phyloP scores from a whole-genome alignment of 2,888 invertebrate species.

The Choreutis nemorana region DNA sequence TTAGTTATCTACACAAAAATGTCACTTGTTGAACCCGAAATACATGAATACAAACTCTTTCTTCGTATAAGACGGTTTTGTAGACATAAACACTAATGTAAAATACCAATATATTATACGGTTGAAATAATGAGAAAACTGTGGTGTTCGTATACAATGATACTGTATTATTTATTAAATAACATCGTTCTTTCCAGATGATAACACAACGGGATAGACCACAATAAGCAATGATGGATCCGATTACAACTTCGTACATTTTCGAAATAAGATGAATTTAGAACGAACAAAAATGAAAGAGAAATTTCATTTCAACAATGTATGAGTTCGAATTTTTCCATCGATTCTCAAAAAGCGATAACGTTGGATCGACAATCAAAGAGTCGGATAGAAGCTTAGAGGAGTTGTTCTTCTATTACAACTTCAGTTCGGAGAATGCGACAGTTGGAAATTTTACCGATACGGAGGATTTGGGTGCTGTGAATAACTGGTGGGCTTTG shows the following conservation, averaged over 20 bases:
- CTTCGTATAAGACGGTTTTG: too few species aligned
- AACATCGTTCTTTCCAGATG: too few species aligned
- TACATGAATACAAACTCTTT: too few species aligned
- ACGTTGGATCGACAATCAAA: slow-evolving; percentile 16
- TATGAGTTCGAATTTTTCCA: slow-evolving; percentile 30
- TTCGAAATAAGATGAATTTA: slow-evolving; percentile 55
- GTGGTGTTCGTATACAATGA: too few species aligned
- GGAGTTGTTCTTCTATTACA: slow-evolving; percentile 16
- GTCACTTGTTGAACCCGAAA: too few species aligned
- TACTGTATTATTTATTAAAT: too few species aligned
- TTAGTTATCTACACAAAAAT: too few species aligned
- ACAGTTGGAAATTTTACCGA: slow-evolving; percentile 22
- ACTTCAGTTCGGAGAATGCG: slow-evolving; percentile 17
- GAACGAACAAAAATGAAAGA: slow-evolving; percentile 32
- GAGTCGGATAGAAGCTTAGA: slow-evolving; percentile 19
- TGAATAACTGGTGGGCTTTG: slow-evolving; percentile 84
- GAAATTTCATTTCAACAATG: slow-evolving; percentile 33
- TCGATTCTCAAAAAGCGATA: slow-evolving; percentile 15
- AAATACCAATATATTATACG: too few species aligned
- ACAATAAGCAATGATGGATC: too few species aligned
- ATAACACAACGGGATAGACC: too few species aligned
- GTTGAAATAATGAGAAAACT: too few species aligned
- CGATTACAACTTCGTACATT: slow-evolving; percentile 31
- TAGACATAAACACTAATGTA: too few species aligned
- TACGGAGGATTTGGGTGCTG: slow-evolving; percentile 17